Evolutionary conservation across 2,113 vertebrate genomes (phyloP), one percentile per base, ranked within the genome.

Genomic region (Corythornis cristatus): DNA sequence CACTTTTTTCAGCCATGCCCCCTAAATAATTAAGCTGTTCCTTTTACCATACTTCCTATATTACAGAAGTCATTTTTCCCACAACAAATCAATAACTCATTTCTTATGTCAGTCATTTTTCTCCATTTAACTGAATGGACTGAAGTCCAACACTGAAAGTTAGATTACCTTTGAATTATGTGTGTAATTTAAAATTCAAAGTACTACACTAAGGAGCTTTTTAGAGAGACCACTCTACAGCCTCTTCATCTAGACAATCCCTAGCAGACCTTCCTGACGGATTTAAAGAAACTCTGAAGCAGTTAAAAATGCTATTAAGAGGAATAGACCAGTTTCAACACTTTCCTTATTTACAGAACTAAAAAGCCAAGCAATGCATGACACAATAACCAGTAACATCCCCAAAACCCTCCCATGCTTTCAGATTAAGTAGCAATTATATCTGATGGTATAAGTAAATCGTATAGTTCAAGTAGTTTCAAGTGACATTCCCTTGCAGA

Each of bases 151-250:
- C 97, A 97, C 97, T 97, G 97, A 95, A 98, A 98, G 98, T 98
- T 98, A 98, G 98, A 99, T 99, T 99, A 99, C 98, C 95, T 98
- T 97, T 99, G 99, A 99, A 98, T 99, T 99, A 99, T 99, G 98
- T 93, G 97, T 75, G 67, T 97, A 97, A 99, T 99, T 99, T 99
- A 99, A 99, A 99, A 99, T 99, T 99, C 98, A 98, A 99, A 99
- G 98, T 98, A 98, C 98, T 97, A 97, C 97, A 96, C 98, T 98
- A 98, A 98, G 98, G 98, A 98, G 98, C 98, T 97, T 97, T 97
- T 97, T 89, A 97, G 95, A 97, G 96, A 98, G 98, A 98, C 98
- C 98, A 98, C 98, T 98, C 98, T 95, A 76, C 97, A 97, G 97
- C 96, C 97, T 96, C 97, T 97, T 97, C 97, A 95, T 96, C 95